phyloP scores from a whole-genome alignment of 2,888 invertebrate species.

The Spatulosminthurus flaviceps region DNA sequence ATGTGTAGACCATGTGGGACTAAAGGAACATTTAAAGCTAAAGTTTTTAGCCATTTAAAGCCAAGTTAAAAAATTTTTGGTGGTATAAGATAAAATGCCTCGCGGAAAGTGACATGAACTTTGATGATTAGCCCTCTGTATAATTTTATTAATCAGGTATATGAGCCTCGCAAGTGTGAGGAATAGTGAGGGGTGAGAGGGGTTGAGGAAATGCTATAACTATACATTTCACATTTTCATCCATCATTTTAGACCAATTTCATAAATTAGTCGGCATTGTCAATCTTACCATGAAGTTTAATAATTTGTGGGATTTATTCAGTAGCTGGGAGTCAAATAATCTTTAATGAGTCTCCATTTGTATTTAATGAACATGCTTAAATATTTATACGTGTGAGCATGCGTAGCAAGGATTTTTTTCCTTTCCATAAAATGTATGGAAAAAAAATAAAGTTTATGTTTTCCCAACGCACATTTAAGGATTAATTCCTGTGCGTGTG shows the following conservation, averaged over 20 bases:
- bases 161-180: conserved; percentile 1
- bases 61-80: too few species aligned
- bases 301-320: neutral
- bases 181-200: too few species aligned
- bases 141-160: conserved; percentile 23
- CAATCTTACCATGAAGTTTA: neutral
- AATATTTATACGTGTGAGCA: too few species aligned
- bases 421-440: too few species aligned
- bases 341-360: neutral
- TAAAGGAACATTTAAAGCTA: too few species aligned
- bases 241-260: conserved; percentile 12
- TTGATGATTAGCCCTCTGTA: neutral
- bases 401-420: too few species aligned
- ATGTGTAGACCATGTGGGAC: too few species aligned
- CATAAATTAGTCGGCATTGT: neutral
- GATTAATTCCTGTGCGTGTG: too few species aligned
- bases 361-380: neutral
- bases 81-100: too few species aligned
- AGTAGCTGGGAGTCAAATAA: neutral
- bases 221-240: neutral
- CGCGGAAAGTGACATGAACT: conserved; percentile 6
- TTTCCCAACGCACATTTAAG: too few species aligned
- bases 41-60: too few species aligned
- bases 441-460: too few species aligned
- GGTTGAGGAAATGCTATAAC: neutral